These are phyloP conservation scores for Myotis pilosus DNA, from an alignment of 2,797 vertebrate genomes.

Conservation along the genomic window DNA sequence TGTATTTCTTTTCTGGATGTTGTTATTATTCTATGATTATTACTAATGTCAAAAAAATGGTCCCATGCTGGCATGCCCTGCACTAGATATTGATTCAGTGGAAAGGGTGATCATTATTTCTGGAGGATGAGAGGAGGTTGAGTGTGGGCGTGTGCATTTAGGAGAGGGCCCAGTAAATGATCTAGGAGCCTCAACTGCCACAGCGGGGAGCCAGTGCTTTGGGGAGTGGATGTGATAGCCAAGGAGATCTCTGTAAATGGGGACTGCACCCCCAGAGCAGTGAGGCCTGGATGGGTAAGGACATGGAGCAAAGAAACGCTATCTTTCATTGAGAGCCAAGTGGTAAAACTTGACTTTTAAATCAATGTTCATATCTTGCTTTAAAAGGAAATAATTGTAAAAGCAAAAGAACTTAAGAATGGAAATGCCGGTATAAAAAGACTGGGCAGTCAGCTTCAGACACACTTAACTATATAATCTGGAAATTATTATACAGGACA, in stretches of 20 bases:
- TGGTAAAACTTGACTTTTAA: neutral
- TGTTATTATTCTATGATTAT: neutral
- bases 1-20: neutral
- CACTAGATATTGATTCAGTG: neutral
- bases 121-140: neutral
- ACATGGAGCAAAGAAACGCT: neutral
- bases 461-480: neutral
- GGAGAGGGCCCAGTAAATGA: neutral
- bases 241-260: neutral
- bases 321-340: neutral
- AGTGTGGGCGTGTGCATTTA: too few relatives aligned
- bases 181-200: neutral
- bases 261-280: neutral
- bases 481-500: neutral
- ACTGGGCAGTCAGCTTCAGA: neutral
- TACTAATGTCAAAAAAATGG: neutral
- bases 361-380: neutral
- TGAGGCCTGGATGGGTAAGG: neutral
- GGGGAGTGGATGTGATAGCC: neutral
- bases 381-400: slow-evolving; percentile 16
- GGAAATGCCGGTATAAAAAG: neutral
- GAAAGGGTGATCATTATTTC: neutral
- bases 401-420: slow-evolving; percentile 8
- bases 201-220: neutral
- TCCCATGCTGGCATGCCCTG: neutral